A percentile compares a stretch with the other conserved stretches of the same genome.
phyloP scores from a whole-genome alignment of 1,140 invertebrate species.

The Lysiphlebus fabarum region DNA sequence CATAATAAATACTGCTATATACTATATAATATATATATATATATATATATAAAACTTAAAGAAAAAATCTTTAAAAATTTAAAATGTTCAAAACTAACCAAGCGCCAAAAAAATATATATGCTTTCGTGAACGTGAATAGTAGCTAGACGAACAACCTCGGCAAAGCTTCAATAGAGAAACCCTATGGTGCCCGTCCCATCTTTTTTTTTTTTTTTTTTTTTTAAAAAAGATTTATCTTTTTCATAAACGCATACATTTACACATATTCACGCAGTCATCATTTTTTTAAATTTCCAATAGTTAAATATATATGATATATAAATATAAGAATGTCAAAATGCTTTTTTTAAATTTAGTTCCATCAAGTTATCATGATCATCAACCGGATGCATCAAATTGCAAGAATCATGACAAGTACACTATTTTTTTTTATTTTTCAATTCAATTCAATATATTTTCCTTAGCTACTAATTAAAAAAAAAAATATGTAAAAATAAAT shows the following conservation, averaged over 20 bases:
- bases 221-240: slow-evolving; percentile 43
- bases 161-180: slow-evolving; percentile 36
- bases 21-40: no score
- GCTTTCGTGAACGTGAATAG: slow-evolving; percentile 45
- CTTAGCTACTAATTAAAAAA: no score
- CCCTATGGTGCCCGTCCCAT: slow-evolving; percentile 35
- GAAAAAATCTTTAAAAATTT: no score
- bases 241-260: not conserved
- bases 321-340: slow-evolving; percentile 20
- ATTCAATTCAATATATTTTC: no score
- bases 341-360: slow-evolving; percentile 16
- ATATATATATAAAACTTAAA: no score
- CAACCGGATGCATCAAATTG: slow-evolving; percentile 14
- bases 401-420: no score
- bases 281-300: not conserved
- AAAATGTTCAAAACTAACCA: not conserved
- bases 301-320: no score
- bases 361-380: slow-evolving; percentile 5
- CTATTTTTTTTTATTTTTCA: no score
- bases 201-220: no score
- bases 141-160: slow-evolving; percentile 15
- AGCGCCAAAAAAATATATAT: slow-evolving; percentile 26
- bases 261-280: not conserved
- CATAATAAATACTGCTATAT: no score
- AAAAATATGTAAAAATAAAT: no score